A percentile compares a stretch with the other conserved stretches of the same genome.
Evolutionary conservation across 2,888 invertebrate genomes (phyloP).

Genomic region (Lymantria dispar): DNA sequence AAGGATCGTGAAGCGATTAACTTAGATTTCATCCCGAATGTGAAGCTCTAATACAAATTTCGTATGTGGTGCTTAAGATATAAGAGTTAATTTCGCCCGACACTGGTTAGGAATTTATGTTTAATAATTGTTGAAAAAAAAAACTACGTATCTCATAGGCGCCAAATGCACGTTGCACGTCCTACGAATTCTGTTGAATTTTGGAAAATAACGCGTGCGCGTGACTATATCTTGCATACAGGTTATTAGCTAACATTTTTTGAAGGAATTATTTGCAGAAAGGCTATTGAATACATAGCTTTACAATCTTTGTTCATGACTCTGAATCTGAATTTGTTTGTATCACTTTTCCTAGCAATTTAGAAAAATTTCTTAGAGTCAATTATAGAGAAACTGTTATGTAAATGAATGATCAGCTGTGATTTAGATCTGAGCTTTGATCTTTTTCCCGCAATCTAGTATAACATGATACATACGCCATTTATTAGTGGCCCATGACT

Average conservation of each 20-base stretch:
- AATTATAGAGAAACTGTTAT: no score
- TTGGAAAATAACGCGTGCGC: conserved; percentile 43
- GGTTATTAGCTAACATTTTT: conserved; percentile 25
- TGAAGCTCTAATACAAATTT: conserved; percentile 28
- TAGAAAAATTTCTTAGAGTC: no score
- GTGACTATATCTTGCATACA: conserved; percentile 29
- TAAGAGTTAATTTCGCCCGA: conserved; percentile 38
- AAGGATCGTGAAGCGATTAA: conserved; percentile 56
- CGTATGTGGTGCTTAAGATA: conserved; percentile 17
- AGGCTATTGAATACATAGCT: conserved; percentile 1
- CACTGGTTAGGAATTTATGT: conserved; percentile 60
- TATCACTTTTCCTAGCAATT: no score
- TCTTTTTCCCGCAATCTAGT: no score
- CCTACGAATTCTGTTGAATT: conserved; percentile 58
- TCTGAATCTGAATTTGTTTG: conserved; percentile 2
- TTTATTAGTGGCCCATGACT: no score
- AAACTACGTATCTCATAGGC: conserved; percentile 71
- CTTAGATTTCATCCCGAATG: conserved; percentile 64
- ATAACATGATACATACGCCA: no score
- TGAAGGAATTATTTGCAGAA: conserved; percentile 10
- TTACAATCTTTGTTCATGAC: background rate
- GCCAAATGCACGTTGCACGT: conserved; percentile 75
- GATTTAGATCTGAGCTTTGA: no score
- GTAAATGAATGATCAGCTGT: no score
- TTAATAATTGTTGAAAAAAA: conserved; percentile 72